Base-by-base conservation (phyloP, 2,797 vertebrate species). In the Catamblyrhynchus diadema region DNA sequence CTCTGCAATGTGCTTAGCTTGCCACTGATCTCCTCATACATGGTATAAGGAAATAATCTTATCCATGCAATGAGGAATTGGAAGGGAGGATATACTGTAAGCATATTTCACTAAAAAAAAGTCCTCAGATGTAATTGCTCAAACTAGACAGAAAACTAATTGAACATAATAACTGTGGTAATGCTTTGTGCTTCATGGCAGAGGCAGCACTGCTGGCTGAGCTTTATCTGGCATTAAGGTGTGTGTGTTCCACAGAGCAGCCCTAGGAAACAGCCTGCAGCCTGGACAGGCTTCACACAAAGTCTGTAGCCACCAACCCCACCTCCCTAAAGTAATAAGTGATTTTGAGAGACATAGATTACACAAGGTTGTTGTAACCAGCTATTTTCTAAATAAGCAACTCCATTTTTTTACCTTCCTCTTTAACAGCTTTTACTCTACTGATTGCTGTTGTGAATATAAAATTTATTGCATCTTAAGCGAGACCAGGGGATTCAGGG, bases 101-200 rank as follows among this genome's bases (percentile, higher is more conserved):
- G 69, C 15, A 19, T 81, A 90, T 88, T 95, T 84, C 42, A 86
- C 71, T 37, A 47, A 72, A 72, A 66, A 88, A 67, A 60, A 10
- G 7, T 67, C 72, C 45, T 94, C 42, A 47, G 64, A 74, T 81
- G 86, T 79, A 92, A 93, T 92, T 93, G 73, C 51, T 95, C 80
- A 92, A 86, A 79, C 88, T 73, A 93, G 92, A 93, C 83, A 84
- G 77, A 81, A 84, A 95, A 86, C 86, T 95, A 79, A 94, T 93
- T 89, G 80, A 93, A 93, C 77, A 47, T 81, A 90, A 56, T 95
- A 91, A 93, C 51, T 73, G 70, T 75, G 70, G 85, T 86, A 88
- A 91, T 45, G 50, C 21, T 67, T 60, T 78, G 45, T 79, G 62
- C 47, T 69, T 90, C 80, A 53, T n/a, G 32, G 65, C 50, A 85